phyloP scores from a whole-genome alignment of 1,140 invertebrate genomes.

The Ips typographus region DNA sequence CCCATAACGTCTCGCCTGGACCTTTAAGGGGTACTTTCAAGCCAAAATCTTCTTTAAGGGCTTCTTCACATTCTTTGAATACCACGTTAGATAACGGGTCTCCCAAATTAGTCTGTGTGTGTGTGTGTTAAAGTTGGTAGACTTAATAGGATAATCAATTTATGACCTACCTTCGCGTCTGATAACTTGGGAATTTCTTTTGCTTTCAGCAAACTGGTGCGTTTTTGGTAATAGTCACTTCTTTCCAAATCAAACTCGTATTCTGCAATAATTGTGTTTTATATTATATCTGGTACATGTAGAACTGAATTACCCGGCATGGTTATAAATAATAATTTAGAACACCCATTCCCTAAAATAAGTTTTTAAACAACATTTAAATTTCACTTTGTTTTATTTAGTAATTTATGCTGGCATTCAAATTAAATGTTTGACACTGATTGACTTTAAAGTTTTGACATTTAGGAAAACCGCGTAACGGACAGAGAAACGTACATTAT shows the following conservation, averaged over 20 bases:
- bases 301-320: too few species aligned
- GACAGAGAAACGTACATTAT: too few species aligned
- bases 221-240: slow-evolving; percentile 31
- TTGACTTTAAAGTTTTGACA: too few species aligned
- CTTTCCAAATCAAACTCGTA: slow-evolving; percentile 31
- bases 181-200: slow-evolving; percentile 35
- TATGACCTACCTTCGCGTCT: slow-evolving; percentile 23
- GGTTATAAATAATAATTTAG: too few species aligned
- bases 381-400: too few species aligned
- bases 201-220: slow-evolving; percentile 29
- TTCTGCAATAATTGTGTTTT: slow-evolving; percentile 8
- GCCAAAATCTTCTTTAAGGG: slow-evolving; percentile 42
- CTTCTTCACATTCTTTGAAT: slow-evolving; percentile 42
- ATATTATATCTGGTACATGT: too few species aligned
- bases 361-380: too few species aligned
- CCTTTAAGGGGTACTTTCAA: slow-evolving; percentile 44
- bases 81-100: slow-evolving; percentile 41
- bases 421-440: too few species aligned
- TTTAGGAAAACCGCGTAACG: too few species aligned
- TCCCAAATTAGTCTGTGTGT: slow-evolving; percentile 31
- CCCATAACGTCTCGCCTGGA: slow-evolving; percentile 46
- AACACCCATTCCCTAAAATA: too few species aligned
- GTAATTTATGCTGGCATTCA: too few species aligned
- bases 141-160: not conserved
- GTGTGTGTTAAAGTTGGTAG: not conserved